Percentiles rank a stretch among this genome's conserved stretches.
phyloP scores from a whole-genome alignment of 2,797 vertebrate species.

The Artibeus jamaicensis region DNA sequence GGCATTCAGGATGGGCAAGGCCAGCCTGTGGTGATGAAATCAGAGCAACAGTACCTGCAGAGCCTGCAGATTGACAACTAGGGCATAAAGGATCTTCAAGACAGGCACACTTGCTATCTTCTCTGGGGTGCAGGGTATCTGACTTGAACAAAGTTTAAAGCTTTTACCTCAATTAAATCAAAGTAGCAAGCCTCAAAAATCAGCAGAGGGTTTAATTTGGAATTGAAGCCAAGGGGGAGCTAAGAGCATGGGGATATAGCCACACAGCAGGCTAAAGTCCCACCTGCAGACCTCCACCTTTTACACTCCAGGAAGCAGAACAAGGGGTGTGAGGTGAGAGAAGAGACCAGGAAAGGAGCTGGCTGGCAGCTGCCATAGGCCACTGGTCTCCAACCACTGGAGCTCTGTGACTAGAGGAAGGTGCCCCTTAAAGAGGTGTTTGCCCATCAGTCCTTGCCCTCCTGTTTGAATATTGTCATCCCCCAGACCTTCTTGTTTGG shows the following conservation, averaged over 20 bases:
- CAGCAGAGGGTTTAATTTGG: neutral
- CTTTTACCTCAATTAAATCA: neutral
- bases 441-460: neutral
- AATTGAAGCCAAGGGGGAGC: neutral
- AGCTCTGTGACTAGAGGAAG: neutral
- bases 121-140: fast-evolving
- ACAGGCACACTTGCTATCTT: neutral
- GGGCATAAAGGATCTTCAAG: neutral
- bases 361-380: neutral
- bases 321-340: neutral
- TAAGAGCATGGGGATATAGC: fast-evolving
- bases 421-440: neutral
- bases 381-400: neutral
- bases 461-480: too few species aligned
- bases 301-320: neutral
- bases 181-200: neutral
- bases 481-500: neutral
- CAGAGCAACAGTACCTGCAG: neutral
- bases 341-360: neutral
- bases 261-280: neutral
- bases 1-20: neutral
- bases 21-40: neutral
- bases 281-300: too few species aligned
- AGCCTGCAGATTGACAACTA: fast-evolving
- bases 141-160: neutral